Evolutionary conservation across 2,797 vertebrate genomes (phyloP).

Genomic region (Numenius phaeopus): DNA sequence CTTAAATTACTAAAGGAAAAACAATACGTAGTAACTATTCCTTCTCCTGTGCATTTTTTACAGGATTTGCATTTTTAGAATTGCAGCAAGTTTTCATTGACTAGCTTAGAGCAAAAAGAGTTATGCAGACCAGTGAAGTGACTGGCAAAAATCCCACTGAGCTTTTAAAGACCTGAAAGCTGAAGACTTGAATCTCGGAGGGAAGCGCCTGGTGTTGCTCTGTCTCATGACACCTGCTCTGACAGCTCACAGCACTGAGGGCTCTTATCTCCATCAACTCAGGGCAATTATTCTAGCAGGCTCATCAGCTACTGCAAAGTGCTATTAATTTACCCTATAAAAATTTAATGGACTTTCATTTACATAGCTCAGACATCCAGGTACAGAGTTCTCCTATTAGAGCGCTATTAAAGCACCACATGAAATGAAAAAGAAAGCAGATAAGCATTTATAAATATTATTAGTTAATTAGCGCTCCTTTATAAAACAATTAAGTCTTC

Average conservation of each 20-base stretch:
- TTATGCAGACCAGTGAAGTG: background rate
- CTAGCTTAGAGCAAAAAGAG: background rate
- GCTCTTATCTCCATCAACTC: background rate
- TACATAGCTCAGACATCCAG: background rate
- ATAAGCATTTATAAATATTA: background rate
- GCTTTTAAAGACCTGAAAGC: background rate
- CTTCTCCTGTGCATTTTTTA: background rate
- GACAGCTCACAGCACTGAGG: background rate
- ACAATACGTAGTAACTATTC: background rate
- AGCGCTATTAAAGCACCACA: background rate
- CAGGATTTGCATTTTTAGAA: background rate
- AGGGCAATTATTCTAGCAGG: background rate
- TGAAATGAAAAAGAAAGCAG: background rate
- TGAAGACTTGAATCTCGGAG: background rate
- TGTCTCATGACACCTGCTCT: background rate
- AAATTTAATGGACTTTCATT: background rate
- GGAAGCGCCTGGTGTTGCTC: background rate
- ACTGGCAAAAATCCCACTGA: background rate
- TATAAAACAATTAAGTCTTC: background rate
- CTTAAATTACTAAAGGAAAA: background rate
- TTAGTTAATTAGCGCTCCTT: background rate
- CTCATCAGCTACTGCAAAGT: background rate
- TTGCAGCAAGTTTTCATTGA: background rate
- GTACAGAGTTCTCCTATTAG: background rate
- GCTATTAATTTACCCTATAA: background rate